Evolutionary conservation across 2,888 invertebrate species (phyloP), one percentile per base, ranked within the genome.

Genomic region (Stenurella melanura): DNA sequence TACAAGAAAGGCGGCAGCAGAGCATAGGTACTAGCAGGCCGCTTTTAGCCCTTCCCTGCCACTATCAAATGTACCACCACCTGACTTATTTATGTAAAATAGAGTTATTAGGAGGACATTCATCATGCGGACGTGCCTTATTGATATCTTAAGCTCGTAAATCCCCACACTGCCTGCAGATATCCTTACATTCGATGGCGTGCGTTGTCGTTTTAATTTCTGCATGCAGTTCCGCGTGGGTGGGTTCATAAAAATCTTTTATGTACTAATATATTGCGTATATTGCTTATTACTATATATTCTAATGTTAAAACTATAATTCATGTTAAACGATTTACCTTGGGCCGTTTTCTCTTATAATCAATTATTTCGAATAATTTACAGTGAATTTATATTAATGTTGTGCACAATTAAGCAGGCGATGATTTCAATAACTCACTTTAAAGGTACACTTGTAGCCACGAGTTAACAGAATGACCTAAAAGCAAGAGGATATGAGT

Each of bases 91-190:
- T 61, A 54, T 70, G 64, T 50, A 56, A 61, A 70, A 85, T 85
- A 82, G 84, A 84, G 86, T 85, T 85, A 86, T 86, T 85, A 85
- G 82, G 79, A 60, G 78, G 81, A 82, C 84, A 83, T 86, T 82
- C 78, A 86, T 86, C 85, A 86, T 82, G 42, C 70, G 77, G 81
- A 83, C 84, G 84, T 85, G 84, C 84, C 81, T 84, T 85, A 86
- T 86, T 85, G 86, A 85, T 85, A 85, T 86, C 83, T 82, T 63
- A 76, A 68, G 74, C 81, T 82, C 84, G 83, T 86, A 85, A 85
- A 85, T 85, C 83, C 76, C 77, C 78, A 71, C 56, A 58, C 68
- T 78, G 83, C 82, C 82, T 56, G 78, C 74, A 81, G 81, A 74
- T 80, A 82, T 80, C 80, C 77, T 74, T 64, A 68, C 67, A 42